These are phyloP conservation scores for Papilio glaucus DNA, from an alignment of 1,140 invertebrate genomes.

Conservation along the genomic window DNA sequence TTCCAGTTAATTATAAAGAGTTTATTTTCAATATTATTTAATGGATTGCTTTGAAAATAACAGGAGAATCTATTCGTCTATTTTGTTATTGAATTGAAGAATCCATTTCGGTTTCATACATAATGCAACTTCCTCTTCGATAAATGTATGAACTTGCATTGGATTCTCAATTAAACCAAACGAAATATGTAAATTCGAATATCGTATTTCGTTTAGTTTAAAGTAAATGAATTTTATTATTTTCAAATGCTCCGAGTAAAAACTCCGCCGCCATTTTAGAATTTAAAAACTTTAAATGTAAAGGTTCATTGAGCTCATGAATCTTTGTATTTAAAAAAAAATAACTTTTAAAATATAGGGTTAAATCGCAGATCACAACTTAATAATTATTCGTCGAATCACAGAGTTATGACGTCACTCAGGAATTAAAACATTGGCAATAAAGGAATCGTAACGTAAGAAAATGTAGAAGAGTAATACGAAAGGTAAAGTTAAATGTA, in stretches of 20 bases:
- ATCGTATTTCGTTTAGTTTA: constrained; percentile 47
- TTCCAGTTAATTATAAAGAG: constrained; percentile 47
- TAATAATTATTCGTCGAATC: constrained; percentile 78
- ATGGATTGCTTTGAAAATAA: constrained; percentile 51
- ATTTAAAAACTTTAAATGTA: constrained; percentile 65
- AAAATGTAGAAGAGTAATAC: constrained; percentile 57
- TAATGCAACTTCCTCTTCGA: constrained; percentile 81
- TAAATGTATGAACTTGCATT: constrained; percentile 74
- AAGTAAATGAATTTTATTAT: constrained; percentile 37
- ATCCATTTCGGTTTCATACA: constrained; percentile 73
- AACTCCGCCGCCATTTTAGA: constrained; percentile 63
- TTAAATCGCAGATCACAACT: constrained; percentile 80
- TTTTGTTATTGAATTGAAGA: constrained; percentile 51
- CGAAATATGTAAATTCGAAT: constrained; percentile 43
- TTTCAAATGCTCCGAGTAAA: constrained; percentile 44
- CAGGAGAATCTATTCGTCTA: constrained; percentile 26
- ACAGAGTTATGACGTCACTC: constrained; percentile 57
- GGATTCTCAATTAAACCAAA: constrained; percentile 65
- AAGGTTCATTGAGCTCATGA: constrained; percentile 78
- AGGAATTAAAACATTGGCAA: constrained; percentile 72
- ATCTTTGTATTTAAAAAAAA: constrained; percentile 73
- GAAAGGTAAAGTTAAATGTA: constrained; percentile 66
- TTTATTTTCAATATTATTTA: constrained; percentile 49
- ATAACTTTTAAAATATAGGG: constrained; percentile 73
- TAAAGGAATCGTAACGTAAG: constrained; percentile 52